Evolutionary conservation across 2,888 invertebrate genomes (phyloP).

Genomic region (Macrophya alboannulata): DNA sequence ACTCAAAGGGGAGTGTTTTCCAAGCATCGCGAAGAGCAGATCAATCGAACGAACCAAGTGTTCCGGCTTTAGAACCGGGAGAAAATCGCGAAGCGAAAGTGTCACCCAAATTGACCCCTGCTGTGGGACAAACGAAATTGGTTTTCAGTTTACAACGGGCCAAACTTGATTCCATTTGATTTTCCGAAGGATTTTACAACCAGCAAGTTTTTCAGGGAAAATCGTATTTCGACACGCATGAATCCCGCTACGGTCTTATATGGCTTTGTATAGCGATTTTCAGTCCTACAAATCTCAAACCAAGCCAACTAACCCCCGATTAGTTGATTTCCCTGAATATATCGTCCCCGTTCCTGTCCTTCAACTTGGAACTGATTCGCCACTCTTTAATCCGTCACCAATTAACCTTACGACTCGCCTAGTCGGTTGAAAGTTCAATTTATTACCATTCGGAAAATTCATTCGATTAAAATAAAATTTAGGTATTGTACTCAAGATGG

Average conservation of each 20-base stretch:
- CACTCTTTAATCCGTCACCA: not conserved
- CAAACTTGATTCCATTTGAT: constrained; percentile 46
- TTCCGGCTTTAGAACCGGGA: constrained; percentile 39
- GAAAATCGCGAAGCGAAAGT: constrained; percentile 28
- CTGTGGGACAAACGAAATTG: constrained; percentile 51
- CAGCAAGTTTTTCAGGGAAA: constrained; percentile 26
- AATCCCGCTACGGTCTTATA: constrained; percentile 2
- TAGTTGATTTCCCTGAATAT: constrained; percentile 24
- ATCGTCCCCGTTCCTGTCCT: not conserved
- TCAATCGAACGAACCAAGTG: constrained; percentile 51
- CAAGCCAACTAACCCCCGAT: constrained; percentile 15
- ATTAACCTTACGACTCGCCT: not conserved
- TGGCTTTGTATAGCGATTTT: constrained; percentile 10
- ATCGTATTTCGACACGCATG: constrained; percentile 28
- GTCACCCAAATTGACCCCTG: constrained; percentile 40
- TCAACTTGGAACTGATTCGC: not conserved
- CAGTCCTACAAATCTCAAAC: not conserved
- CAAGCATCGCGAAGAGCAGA: constrained; percentile 37
- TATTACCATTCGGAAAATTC: not conserved
- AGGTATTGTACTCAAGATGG: not conserved
- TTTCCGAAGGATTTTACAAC: constrained; percentile 40
- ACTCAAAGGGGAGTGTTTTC: constrained; percentile 39
- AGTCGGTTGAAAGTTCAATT: not conserved
- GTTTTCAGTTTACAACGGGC: constrained; percentile 48
- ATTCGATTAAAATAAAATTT: not conserved